phyloP scores from a whole-genome alignment of 2,113 vertebrate genomes.

The Grallaria varia region DNA sequence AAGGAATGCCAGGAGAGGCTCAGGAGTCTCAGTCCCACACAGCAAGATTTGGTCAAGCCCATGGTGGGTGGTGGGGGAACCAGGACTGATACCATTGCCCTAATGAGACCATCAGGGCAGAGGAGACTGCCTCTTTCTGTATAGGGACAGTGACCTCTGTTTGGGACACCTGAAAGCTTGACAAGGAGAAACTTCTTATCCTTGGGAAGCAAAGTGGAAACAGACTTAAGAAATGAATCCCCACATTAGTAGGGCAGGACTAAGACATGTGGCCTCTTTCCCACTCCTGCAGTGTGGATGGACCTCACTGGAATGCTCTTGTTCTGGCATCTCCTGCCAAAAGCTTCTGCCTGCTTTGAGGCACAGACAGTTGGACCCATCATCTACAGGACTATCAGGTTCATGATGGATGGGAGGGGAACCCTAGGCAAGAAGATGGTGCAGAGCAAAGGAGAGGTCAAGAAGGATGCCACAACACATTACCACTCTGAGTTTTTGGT shows the following conservation, averaged over 20 bases:
- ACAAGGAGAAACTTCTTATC: neutral
- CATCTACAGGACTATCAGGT: neutral
- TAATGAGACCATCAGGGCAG: neutral
- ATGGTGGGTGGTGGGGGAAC: neutral
- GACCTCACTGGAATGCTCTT: neutral
- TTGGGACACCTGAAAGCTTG: neutral
- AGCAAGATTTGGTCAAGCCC: neutral
- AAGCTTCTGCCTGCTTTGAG: neutral
- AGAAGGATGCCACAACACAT: neutral
- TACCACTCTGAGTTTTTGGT: neutral
- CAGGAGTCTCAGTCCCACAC: neutral
- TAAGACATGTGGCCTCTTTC: neutral
- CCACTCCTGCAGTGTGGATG: accelerated
- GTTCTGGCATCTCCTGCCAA: neutral
- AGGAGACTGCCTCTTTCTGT: neutral
- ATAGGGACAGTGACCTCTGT: neutral
- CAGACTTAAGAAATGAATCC: neutral
- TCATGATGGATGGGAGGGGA: neutral
- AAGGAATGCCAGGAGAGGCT: neutral
- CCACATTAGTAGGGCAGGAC: accelerated
- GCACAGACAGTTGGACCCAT: neutral
- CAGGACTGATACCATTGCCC: neutral
- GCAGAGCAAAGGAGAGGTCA: neutral
- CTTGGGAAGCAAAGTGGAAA: neutral
- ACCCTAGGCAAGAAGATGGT: neutral